A percentile compares a stretch with the other conserved stretches of the same genome.
Conservation (phyloP, 2,113 vertebrate species). For the Gymnarchus niloticus region DNA sequence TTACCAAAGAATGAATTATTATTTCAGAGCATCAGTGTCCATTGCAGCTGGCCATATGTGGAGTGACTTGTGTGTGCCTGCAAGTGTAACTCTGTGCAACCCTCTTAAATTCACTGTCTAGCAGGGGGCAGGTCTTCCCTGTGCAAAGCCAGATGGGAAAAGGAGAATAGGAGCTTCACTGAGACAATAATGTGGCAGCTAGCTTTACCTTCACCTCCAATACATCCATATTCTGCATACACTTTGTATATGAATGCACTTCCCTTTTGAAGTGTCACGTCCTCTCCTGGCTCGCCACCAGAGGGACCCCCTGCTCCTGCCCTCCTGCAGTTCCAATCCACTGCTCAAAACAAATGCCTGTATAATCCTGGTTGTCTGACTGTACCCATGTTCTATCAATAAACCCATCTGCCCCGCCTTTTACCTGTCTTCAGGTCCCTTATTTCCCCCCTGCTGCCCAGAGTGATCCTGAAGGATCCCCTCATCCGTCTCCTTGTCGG, state of each 20-base stretch:
- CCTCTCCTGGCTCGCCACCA: no score
- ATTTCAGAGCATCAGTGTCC: conserved; percentile 64
- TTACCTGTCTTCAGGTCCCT: no score
- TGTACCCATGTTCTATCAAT: no score
- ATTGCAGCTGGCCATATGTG: conserved; percentile 62
- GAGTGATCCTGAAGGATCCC: no score
- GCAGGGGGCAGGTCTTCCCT: background rate
- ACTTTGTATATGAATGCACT: background rate
- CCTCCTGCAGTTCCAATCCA: no score
- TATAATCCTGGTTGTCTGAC: no score
- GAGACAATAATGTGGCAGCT: background rate
- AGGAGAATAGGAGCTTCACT: background rate
- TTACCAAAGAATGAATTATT: conserved; percentile 63
- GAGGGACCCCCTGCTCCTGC: no score
- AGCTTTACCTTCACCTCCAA: background rate
- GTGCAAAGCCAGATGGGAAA: background rate
- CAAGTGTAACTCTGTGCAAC: conserved; percentile 38
- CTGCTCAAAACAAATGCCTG: no score
- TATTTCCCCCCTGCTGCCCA: no score
- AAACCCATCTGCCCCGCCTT: no score
- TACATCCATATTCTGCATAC: background rate
- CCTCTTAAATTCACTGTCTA: background rate
- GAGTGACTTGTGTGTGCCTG: conserved; percentile 55
- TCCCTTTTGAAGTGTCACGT: background rate
- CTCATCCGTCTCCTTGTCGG: no score